Conservation (phyloP, 2,888 invertebrate genomes). For the Pterobdella sp. region DNA sequence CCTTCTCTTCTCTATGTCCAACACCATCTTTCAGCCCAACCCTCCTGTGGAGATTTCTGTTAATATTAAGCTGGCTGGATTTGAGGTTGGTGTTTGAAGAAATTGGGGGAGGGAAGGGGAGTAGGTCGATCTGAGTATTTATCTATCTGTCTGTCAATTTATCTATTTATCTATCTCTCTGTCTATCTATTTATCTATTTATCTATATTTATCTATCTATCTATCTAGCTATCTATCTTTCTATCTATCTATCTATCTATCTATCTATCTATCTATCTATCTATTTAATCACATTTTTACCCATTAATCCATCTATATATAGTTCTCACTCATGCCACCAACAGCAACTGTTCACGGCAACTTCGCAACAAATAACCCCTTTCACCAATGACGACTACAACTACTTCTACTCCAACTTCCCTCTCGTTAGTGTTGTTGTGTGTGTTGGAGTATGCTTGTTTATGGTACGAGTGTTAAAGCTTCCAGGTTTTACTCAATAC, state of each 20-base stretch:
- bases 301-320: neutral
- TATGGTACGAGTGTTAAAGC: neutral
- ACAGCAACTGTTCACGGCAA: conserved; percentile 22
- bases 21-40: conserved; percentile 63
- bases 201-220: neutral
- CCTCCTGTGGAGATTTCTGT: conserved; percentile 76
- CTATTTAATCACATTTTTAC: neutral
- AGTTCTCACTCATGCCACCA: neutral
- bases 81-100: conserved; percentile 58
- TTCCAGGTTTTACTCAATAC: too few species aligned
- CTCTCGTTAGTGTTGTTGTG: neutral
- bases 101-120: neutral
- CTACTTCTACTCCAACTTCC: conserved; percentile 15
- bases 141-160: neutral
- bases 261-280: neutral
- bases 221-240: neutral
- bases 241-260: neutral
- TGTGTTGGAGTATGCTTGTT: neutral
- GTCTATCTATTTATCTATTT: neutral
- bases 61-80: conserved; percentile 77
- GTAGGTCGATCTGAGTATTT: neutral
- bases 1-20: conserved; percentile 72
- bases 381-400: conserved; percentile 12
- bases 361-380: conserved; percentile 4
- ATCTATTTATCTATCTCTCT: neutral